phyloP scores from a whole-genome alignment of 2,113 vertebrate genomes.

The Anoplopoma fimbria region DNA sequence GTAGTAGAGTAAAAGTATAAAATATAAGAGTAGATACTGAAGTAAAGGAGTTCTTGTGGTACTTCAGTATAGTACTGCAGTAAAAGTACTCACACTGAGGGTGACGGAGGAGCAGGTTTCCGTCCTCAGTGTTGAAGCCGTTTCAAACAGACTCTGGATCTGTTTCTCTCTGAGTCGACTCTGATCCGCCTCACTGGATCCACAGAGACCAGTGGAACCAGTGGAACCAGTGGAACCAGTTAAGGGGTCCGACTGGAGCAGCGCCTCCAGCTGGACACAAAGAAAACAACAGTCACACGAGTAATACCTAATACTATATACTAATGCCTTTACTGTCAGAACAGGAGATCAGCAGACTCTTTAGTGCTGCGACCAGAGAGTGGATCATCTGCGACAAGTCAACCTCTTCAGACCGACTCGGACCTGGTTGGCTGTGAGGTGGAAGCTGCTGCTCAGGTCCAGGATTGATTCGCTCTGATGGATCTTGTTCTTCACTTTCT shows the following conservation, averaged over 20 bases:
- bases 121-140: constrained; percentile 81
- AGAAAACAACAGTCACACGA: neutral
- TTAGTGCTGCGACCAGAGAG: too few relatives aligned
- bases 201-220: neutral
- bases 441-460: constrained; percentile 85
- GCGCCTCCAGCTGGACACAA: constrained; percentile 78
- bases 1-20: neutral
- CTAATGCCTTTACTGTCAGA: neutral
- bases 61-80: neutral
- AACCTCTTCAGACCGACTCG: too few relatives aligned
- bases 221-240: neutral
- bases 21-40: too few relatives aligned
- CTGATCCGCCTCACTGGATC: constrained; percentile 65
- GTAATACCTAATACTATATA: too few relatives aligned
- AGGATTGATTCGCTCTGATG: constrained; percentile 85
- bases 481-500: constrained; percentile 84
- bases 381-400: too few relatives aligned
- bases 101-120: constrained; percentile 83
- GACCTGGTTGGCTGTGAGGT: constrained; percentile 75
- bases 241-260: constrained; percentile 69
- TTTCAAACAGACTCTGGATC: constrained; percentile 81
- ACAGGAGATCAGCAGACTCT: too few relatives aligned
- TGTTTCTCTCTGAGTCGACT: constrained; percentile 48
- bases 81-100: constrained; percentile 56
- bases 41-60: neutral